Base-by-base conservation (phyloP, 2,113 vertebrate genomes). In the Psittacus erithacus region DNA sequence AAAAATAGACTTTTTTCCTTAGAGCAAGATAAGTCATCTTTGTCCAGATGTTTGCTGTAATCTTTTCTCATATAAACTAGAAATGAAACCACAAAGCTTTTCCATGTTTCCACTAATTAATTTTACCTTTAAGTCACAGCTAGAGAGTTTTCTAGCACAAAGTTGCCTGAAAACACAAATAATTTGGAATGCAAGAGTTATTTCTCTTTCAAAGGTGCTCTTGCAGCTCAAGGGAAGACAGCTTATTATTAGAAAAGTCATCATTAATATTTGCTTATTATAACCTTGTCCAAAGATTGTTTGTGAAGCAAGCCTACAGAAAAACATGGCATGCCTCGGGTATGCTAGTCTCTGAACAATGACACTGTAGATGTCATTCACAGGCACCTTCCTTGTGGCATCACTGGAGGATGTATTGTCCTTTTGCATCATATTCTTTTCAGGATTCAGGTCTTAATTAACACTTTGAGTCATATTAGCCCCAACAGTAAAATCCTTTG, bases 371-470 rank as follows among this genome's bases (percentile, higher is more conserved):
- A 95, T 81, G 92, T 74, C 57, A 91, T 77, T 94, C 50, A 43
- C 76, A 86, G 81, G 23, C 67, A 74, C 64, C 57, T 83, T 93
- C 86, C 85, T 92, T 12, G 0, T 60, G 65, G 86, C 74, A 82
- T 64, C 46, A 53, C 28, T 77, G 29, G 31, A 94, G 83, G 85
- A 43, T 80, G 50, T 22, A 64, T 39, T 47, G n/a, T 78, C 64
- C 74, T 94, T 44, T 82, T 97, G 35, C 62, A 96, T 63, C 89
- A 96, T 69, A 38, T 27, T 62, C 33, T 84, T 93, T 87, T 88
- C 23, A 70, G 84, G 29, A 95, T 91, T 91, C 68, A 47, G 69
- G 35, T 92, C 82, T 94, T 97, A 93, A 96, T 95, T 95, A 96
- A 92, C 59, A 82, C 74, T 64, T 92, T 50, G 69, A 91, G 43